Evolutionary conservation across 2,888 invertebrate genomes (phyloP).

Genomic region (Cheilosia vernalis): DNA sequence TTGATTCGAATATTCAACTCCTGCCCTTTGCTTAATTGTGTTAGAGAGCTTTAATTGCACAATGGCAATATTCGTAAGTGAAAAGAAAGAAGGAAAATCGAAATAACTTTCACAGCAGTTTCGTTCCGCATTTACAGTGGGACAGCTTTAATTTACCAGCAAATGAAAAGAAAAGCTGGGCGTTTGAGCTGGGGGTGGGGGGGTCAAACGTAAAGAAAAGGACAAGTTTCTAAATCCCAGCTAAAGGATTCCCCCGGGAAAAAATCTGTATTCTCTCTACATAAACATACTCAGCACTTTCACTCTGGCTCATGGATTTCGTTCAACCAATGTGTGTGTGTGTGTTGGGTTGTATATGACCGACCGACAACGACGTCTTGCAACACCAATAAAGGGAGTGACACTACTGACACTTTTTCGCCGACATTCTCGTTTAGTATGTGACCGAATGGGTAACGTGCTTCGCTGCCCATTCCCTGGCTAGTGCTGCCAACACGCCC

Average conservation of each 20-base stretch:
- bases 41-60: slow-evolving; percentile 69
- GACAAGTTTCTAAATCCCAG: slow-evolving; percentile 69
- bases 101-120: slow-evolving; percentile 51
- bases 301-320: slow-evolving; percentile 49
- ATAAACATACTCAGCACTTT: slow-evolving; percentile 70
- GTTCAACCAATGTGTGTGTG: neutral
- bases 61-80: slow-evolving; percentile 65
- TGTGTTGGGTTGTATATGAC: slow-evolving; percentile 40
- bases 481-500: slow-evolving; percentile 39
- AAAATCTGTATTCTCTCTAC: slow-evolving; percentile 62
- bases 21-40: slow-evolving; percentile 51
- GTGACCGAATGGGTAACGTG: slow-evolving; percentile 73
- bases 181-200: slow-evolving; percentile 1
- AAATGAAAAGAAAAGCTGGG: slow-evolving; percentile 73
- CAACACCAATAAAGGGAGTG: slow-evolving; percentile 74
- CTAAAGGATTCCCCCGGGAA: slow-evolving; percentile 70
- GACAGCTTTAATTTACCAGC: slow-evolving; percentile 60
- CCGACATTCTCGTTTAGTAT: slow-evolving; percentile 74
- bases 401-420: slow-evolving; percentile 74
- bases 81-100: slow-evolving; percentile 21
- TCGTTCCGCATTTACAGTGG: slow-evolving; percentile 68
- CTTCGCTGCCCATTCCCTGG: slow-evolving; percentile 58
- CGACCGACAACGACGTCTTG: slow-evolving; percentile 59
- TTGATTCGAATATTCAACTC: slow-evolving; percentile 46
- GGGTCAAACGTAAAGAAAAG: slow-evolving; percentile 26